Evolutionary conservation across 2,888 invertebrate species (phyloP), one percentile per base, ranked within the genome.

Genomic region (Eueremaeus valkanovi): DNA sequence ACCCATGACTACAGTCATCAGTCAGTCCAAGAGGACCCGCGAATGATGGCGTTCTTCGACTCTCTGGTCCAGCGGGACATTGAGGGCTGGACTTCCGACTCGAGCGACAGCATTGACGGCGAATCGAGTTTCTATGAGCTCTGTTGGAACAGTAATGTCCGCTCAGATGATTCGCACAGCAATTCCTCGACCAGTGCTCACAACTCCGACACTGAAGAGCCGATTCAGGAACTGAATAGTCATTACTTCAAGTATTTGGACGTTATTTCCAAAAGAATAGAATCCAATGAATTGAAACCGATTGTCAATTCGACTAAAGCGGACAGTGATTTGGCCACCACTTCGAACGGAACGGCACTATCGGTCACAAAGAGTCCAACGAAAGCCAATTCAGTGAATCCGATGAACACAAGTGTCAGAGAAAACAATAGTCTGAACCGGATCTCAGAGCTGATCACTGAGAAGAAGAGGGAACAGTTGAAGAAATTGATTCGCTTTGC

Each of bases 21-120:
- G 81, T 93, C 92, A 11, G 92, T 90, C 0, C 88, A 89, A 73
- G 95, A 96, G 84, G 95, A 96, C 84, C 90, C 92, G 0, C 88
- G 93, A 73, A 96, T 96, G 95, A 91, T 96, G 90, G 95, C 95
- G 40, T 95, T 95, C 85, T 96, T 96, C 82, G 95, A 96, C 85
- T 92, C 93, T 16, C 85, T 95, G 29, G 92, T 96, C 36, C 94
- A 95, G 83, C 88, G 93, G 58, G 95, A 95, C 83, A 88, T 94
- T 78, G 93, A 93, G 84, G 89, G 89, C 6, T 91, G 82, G 80
- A 82, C 82, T 33, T 82, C 83, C 18, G 83, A 83, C 73, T 79
- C 80, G 40, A 79, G 77, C 58, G 75, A 75, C 36, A 74, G 74
- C 31, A 63, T 61, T 5, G 61, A 61, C 36, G 51, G 55, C 36